Evolutionary conservation across 92 coral and sea anemone genomes (phyloP), one percentile per base, ranked within the genome.

Genomic region (Anthopleura xanthogrammica): DNA sequence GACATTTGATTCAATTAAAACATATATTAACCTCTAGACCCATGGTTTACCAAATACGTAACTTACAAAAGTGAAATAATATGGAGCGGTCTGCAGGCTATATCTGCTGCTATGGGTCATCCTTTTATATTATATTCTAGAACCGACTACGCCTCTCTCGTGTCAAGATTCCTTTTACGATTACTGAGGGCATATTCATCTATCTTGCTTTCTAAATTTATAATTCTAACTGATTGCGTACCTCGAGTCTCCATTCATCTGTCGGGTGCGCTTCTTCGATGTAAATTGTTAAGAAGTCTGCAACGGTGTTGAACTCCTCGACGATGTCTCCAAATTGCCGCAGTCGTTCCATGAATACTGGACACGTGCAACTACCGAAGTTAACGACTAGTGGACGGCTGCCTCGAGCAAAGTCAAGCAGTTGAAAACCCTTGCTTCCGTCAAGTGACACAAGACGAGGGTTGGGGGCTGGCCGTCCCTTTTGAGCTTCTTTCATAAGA

Each of bases 331-430:
- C 88, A 72, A 97, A 97, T 86, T 92, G 93, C 82, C 78, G 87
- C 91, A 89, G 85, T 79, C 93, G 92, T 70, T 94, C 94, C 94
- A 95, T 89, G 52, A 97, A 97, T 60, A 95, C 97, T 14, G 99
- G 99, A 83, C 99, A 97, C 60, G 97, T 92, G 81, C 94, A 90
- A 66, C 99, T 97, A 75, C 99, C 93, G 75, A 97, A 94, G 86
- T 94, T 97, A 65, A 97, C 87, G 19, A 97, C 93, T 16, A 97
- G 92, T 36, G 99, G 99, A 42, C 99, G 95, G 74, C 89, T 85
- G 19, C 92, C 91, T 46, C 85, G 86, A 82, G 88, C 90, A 52
- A 92, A 83, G 54, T 91, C 97, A 58, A 92, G 84, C 40, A 97
- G 90, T 39, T 85, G 91, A 58, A 82, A 83, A 54, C 83, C n/a